phyloP scores from a whole-genome alignment of 1,140 invertebrate genomes.

The Mizuhopecten yessoensis region DNA sequence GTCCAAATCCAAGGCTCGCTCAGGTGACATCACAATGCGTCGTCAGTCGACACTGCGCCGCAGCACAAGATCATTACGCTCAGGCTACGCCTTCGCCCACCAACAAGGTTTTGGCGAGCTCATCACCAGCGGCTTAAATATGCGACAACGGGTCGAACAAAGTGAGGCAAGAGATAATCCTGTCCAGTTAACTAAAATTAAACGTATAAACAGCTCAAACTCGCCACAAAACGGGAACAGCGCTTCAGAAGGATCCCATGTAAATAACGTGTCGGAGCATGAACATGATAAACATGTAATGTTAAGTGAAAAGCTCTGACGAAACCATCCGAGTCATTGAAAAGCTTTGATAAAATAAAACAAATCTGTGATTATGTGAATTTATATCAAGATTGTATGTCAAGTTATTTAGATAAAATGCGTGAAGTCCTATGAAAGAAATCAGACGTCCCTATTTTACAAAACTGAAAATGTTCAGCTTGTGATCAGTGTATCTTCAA shows the following conservation, averaged over 20 bases:
- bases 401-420: too few relatives aligned
- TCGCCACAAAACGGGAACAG: neutral
- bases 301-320: slow-evolving; percentile 58
- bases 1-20: slow-evolving; percentile 85
- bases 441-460: too few relatives aligned
- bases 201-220: slow-evolving; percentile 53
- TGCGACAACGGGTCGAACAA: slow-evolving; percentile 85
- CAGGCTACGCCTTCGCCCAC: slow-evolving; percentile 99
- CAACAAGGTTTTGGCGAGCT: slow-evolving; percentile 98
- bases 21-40: slow-evolving; percentile 89
- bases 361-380: neutral
- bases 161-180: slow-evolving; percentile 56
- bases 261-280: slow-evolving; percentile 30
- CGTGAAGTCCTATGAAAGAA: too few relatives aligned
- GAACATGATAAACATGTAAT: slow-evolving; percentile 56
- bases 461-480: too few relatives aligned
- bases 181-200: slow-evolving; percentile 75
- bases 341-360: neutral
- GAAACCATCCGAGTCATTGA: neutral
- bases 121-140: slow-evolving; percentile 99
- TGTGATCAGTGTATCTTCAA: too few relatives aligned
- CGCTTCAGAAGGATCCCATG: neutral
- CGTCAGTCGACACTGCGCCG: slow-evolving; percentile 92
- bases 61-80: slow-evolving; percentile 92
- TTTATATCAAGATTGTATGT: neutral